A percentile compares a stretch with the other conserved stretches of the same genome.
These are phyloP conservation scores for Scalopus aquaticus DNA, from an alignment of 2,113 vertebrate genomes.

Conservation along the genomic window DNA sequence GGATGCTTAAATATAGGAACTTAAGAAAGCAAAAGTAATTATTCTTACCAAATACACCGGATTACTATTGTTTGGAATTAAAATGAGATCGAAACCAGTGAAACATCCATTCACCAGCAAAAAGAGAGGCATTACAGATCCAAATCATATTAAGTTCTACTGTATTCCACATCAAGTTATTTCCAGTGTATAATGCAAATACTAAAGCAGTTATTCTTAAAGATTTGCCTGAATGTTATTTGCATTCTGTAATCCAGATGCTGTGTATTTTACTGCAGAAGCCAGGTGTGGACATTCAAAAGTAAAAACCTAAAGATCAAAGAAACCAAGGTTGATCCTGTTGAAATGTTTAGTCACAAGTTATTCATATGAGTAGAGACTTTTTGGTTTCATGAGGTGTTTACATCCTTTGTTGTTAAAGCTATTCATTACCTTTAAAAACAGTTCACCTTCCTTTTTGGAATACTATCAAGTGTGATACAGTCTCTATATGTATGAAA, in stretches of 20 bases:
- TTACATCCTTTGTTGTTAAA: conserved; percentile 70
- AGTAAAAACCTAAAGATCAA: conserved; percentile 76
- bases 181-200: conserved; percentile 46
- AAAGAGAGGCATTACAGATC: not conserved
- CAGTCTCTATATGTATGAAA: conserved; percentile 34
- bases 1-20: not conserved
- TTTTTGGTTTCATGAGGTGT: conserved; percentile 69
- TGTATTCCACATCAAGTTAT: conserved; percentile 64
- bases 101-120: conserved; percentile 18
- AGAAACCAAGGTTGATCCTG: conserved; percentile 61
- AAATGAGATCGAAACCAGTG: conserved; percentile 68
- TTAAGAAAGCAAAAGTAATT: not conserved
- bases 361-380: conserved; percentile 57
- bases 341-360: conserved; percentile 71
- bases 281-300: conserved; percentile 76
- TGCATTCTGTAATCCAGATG: conserved; percentile 72
- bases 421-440: conserved; percentile 75
- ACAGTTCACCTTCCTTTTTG: conserved; percentile 54
- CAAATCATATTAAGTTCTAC: not conserved
- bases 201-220: conserved; percentile 55
- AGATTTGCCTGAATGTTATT: conserved; percentile 64
- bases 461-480: conserved; percentile 44
- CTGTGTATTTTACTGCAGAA: conserved; percentile 67
- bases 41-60: not conserved
- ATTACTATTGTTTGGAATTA: conserved; percentile 75